Conservation (phyloP, 2,888 invertebrate genomes). For the Neocrepidodera transversa region DNA sequence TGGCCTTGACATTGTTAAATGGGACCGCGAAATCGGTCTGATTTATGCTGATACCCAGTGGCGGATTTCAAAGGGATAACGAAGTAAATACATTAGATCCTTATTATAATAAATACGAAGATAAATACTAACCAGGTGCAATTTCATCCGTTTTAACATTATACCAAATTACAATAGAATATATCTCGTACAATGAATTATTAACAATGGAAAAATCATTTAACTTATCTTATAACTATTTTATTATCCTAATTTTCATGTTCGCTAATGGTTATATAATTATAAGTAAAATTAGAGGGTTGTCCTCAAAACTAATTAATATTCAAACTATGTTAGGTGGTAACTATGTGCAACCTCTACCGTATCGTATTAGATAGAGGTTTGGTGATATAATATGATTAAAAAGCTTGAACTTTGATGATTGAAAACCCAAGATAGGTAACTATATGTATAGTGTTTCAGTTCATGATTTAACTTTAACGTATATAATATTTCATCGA, state of each 20-base stretch:
- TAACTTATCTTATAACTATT: no score
- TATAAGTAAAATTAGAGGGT: no score
- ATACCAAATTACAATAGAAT: no score
- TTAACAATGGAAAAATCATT: no score
- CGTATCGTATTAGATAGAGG: not conserved
- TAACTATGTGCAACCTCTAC: constrained; percentile 8
- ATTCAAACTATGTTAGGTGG: constrained; percentile 13
- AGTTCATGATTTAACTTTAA: not conserved
- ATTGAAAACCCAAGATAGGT: not conserved
- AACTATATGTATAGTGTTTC: not conserved
- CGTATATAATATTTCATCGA: not conserved
- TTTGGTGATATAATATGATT: not conserved
- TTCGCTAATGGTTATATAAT: no score
- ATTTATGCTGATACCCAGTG: not conserved
- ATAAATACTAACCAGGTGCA: no score
- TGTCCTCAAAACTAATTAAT: constrained; percentile 19
- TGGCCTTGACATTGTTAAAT: constrained; percentile 3
- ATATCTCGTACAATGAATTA: no score
- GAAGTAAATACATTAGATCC: no score
- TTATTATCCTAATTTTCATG: no score
- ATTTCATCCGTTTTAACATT: no score
- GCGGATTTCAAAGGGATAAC: no score
- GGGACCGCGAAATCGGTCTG: not conserved
- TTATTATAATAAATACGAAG: no score
- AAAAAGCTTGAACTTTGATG: not conserved